phyloP scores from a whole-genome alignment of 1,140 invertebrate species.

The Mylabris phalerata region DNA sequence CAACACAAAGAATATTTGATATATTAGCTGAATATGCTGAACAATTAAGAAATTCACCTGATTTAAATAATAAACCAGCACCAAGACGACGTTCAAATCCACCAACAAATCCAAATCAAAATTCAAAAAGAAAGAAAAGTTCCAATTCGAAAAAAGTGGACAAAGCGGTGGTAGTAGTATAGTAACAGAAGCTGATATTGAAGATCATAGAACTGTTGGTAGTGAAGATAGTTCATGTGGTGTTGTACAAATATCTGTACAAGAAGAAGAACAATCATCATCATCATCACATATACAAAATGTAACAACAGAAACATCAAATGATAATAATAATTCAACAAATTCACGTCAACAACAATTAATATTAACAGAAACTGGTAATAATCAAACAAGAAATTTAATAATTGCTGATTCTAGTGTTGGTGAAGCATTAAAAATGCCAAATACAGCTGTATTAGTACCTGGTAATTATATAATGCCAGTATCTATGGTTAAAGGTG shows the following conservation, averaged over 20 bases:
- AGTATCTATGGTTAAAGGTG: constrained; percentile 61
- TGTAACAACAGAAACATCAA: constrained; percentile 34
- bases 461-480: constrained; percentile 63
- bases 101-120: constrained; percentile 60
- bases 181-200: constrained; percentile 46
- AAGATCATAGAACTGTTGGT: constrained; percentile 60
- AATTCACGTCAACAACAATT: constrained; percentile 30
- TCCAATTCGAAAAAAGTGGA: constrained; percentile 51
- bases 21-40: constrained; percentile 76
- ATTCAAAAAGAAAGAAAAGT: constrained; percentile 66
- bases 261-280: constrained; percentile 36
- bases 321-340: constrained; percentile 27
- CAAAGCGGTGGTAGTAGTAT: constrained; percentile 38
- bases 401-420: constrained; percentile 51
- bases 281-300: constrained; percentile 24
- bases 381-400: constrained; percentile 45
- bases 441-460: constrained; percentile 56
- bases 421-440: constrained; percentile 48
- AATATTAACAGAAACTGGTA: constrained; percentile 32
- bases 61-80: constrained; percentile 73
- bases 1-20: constrained; percentile 70
- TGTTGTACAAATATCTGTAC: constrained; percentile 48
- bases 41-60: constrained; percentile 69
- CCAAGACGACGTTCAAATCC: constrained; percentile 66
- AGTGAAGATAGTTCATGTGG: constrained; percentile 66